Evolutionary conservation across 2,888 invertebrate species (phyloP).

Genomic region (Dermolepida albohirtum): DNA sequence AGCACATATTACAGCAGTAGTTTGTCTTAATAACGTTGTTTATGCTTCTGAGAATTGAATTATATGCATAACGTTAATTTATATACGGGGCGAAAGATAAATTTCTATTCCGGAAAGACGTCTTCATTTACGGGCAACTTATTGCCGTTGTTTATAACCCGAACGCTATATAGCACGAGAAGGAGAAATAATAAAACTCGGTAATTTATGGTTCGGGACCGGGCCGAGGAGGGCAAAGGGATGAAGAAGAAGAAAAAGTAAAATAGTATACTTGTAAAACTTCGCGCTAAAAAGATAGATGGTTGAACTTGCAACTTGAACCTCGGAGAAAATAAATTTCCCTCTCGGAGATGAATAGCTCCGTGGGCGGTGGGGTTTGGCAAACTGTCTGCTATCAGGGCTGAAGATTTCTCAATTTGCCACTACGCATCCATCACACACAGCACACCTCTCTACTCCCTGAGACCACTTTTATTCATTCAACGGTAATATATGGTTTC

Average conservation of each 20-base stretch:
- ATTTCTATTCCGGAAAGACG: constrained; percentile 48
- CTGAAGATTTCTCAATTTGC: constrained; percentile 61
- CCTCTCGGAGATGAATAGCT: constrained; percentile 56
- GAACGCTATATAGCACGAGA: constrained; percentile 39
- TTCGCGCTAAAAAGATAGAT: constrained; percentile 58
- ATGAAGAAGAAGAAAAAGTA: constrained; percentile 47
- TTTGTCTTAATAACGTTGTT: constrained; percentile 31
- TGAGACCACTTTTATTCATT: constrained; percentile 41
- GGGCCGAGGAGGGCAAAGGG: neutral
- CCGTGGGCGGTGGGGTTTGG: constrained; percentile 55
- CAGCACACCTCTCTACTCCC: constrained; percentile 28
- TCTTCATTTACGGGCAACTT: constrained; percentile 53
- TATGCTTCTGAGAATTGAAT: constrained; percentile 28
- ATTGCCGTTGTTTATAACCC: constrained; percentile 53
- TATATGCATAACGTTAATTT: constrained; percentile 37
- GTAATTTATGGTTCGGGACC: constrained; percentile 51
- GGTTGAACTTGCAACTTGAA: constrained; percentile 58
- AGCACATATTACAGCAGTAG: no score
- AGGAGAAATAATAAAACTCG: constrained; percentile 53
- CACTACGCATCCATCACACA: constrained; percentile 56
- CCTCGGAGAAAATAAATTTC: constrained; percentile 58
- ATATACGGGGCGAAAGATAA: constrained; percentile 40
- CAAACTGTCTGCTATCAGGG: constrained; percentile 56
- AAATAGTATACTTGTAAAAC: constrained; percentile 57
- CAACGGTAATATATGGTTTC: constrained; percentile 34